phyloP scores from a whole-genome alignment of 1,140 invertebrate genomes.

The Apis laboriosa region DNA sequence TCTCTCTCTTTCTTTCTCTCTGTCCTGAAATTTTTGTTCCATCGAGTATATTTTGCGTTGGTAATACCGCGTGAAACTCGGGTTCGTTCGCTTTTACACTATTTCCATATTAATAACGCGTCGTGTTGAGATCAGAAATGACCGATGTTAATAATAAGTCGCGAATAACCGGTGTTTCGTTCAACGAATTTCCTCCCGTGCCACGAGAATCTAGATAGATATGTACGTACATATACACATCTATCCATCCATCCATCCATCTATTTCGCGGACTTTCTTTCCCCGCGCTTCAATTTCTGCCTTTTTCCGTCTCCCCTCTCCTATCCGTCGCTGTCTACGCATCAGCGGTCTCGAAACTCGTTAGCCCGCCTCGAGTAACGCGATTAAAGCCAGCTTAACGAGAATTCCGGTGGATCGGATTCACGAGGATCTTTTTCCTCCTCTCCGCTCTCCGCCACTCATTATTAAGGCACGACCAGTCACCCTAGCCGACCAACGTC shows the following conservation, averaged over 20 bases:
- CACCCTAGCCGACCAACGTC: neutral
- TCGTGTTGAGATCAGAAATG: neutral
- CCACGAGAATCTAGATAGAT: neutral
- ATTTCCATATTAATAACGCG: slow-evolving; percentile 46
- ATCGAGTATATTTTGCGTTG: neutral
- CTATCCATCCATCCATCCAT: neutral
- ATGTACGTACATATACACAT: neutral
- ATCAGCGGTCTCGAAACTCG: slow-evolving; percentile 60
- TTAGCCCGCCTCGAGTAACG: slow-evolving; percentile 58
- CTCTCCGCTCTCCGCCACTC: slow-evolving; percentile 1
- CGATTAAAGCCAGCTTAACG: slow-evolving; percentile 57
- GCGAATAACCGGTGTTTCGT: neutral
- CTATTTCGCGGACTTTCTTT: neutral
- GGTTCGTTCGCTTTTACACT: neutral
- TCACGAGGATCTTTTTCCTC: slow-evolving; percentile 44
- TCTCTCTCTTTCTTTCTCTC: neutral
- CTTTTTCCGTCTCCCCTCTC: slow-evolving; percentile 4
- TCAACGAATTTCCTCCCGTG: neutral
- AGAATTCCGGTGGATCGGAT: slow-evolving; percentile 54
- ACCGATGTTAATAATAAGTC: slow-evolving; percentile 12
- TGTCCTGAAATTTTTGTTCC: slow-evolving; percentile 30
- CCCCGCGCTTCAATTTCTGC: slow-evolving; percentile 34
- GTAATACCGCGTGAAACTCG: slow-evolving; percentile 10
- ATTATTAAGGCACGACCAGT: slow-evolving; percentile 28
- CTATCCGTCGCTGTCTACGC: slow-evolving; percentile 38